Evolutionary conservation across 1,140 invertebrate genomes (phyloP).

Genomic region (Mesaphorura yosii): DNA sequence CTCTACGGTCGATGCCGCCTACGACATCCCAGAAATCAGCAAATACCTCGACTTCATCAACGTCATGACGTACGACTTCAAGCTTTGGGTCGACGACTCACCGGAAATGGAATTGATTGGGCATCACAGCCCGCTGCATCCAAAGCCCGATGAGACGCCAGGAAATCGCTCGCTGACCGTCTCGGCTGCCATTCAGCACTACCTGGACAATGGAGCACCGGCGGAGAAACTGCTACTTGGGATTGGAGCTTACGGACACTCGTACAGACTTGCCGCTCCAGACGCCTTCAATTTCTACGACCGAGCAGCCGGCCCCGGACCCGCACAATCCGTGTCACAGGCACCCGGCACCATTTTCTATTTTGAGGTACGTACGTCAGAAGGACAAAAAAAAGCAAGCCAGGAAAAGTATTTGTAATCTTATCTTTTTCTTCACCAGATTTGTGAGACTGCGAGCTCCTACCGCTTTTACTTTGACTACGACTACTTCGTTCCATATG

Average conservation of each 20-base stretch:
- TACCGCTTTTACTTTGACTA: constrained; percentile 42
- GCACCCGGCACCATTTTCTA: no score
- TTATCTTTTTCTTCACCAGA: no score
- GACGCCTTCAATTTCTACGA: neutral
- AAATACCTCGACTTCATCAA: constrained; percentile 32
- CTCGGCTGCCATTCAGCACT: no score
- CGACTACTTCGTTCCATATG: constrained; percentile 49
- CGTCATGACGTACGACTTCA: constrained; percentile 34
- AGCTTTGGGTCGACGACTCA: constrained; percentile 59
- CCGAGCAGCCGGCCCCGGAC: no score
- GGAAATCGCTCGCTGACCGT: no score
- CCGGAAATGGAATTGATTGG: constrained; percentile 47
- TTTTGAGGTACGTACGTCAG: no score
- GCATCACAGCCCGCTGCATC: constrained; percentile 6
- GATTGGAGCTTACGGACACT: constrained; percentile 45
- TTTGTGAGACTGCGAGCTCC: no score
- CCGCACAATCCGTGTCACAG: no score
- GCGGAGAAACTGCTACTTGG: constrained; percentile 65
- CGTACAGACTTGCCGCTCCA: neutral
- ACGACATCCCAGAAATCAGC: constrained; percentile 16
- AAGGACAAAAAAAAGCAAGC: no score
- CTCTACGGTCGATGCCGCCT: constrained; percentile 48
- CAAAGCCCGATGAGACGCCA: constrained; percentile 12
- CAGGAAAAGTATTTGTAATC: no score
- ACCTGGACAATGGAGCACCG: constrained; percentile 46